Conservation (phyloP, 2,888 invertebrate species). For the Limenitis camilla region DNA sequence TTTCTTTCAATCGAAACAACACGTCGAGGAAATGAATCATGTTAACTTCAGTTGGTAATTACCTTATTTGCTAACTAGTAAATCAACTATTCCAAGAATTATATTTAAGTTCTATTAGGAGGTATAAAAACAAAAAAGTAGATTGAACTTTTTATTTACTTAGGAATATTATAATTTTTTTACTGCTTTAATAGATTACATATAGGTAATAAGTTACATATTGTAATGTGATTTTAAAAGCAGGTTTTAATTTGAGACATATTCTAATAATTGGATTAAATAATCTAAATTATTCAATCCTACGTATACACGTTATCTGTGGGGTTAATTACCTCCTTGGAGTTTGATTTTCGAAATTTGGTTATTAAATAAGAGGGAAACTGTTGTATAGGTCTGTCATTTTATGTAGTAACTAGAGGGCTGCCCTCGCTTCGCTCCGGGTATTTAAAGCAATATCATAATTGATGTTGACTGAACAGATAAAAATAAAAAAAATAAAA, state of each 20-base stretch:
- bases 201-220: no score
- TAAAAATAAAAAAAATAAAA: no score
- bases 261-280: not conserved
- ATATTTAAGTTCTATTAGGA: no score
- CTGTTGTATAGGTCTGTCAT: constrained; percentile 14
- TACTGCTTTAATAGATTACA: no score
- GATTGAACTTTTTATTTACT: no score
- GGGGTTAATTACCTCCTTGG: constrained; percentile 8
- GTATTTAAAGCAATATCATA: no score
- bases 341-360: constrained; percentile 1
- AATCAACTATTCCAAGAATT: no score
- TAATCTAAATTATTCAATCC: not conserved
- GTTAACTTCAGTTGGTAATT: constrained; percentile 10
- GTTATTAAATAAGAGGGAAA: constrained; percentile 9
- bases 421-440: no score
- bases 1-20: constrained; percentile 9
- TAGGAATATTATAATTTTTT: no score
- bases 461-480: no score
- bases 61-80: constrained; percentile 14
- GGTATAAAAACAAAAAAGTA: no score
- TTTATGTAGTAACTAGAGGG: constrained; percentile 18
- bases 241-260: not conserved
- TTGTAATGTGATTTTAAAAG: not conserved
- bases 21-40: constrained; percentile 14
- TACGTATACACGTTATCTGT: constrained; percentile 5